A percentile compares a stretch with the other conserved stretches of the same genome.
Evolutionary conservation across 2,797 vertebrate species (phyloP).

Genomic region (Scarus forsteni): DNA sequence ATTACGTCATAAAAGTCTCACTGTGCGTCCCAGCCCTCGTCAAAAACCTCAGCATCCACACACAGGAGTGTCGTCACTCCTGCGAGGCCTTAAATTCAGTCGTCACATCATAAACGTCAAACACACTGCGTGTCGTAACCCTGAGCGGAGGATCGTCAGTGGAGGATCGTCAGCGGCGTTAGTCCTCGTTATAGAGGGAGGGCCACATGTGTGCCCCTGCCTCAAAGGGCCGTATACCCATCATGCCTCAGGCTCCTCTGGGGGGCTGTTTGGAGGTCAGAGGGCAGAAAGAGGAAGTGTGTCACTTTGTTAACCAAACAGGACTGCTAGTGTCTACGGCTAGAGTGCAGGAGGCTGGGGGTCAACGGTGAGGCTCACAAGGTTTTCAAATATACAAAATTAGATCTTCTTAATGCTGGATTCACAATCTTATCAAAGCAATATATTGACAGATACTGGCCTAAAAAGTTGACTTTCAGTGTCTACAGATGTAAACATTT

Average conservation of each 20-base stretch:
- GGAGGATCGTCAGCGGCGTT: conserved; percentile 39
- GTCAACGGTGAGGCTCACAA: not conserved
- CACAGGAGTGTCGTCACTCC: conserved; percentile 11
- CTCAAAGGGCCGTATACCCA: conserved; percentile 23
- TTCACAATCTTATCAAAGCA: too few species aligned
- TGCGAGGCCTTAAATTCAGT: conserved; percentile 30
- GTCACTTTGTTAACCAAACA: conserved; percentile 15
- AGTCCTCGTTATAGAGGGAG: conserved; percentile 45
- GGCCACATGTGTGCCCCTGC: conserved; percentile 16
- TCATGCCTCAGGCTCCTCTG: conserved; percentile 17
- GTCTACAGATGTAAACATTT: too few species aligned
- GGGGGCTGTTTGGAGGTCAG: conserved; percentile 36
- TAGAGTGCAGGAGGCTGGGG: not conserved
- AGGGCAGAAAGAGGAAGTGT: conserved; percentile 34
- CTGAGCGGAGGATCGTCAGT: conserved; percentile 14
- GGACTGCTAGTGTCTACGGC: not conserved
- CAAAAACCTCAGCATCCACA: conserved; percentile 28
- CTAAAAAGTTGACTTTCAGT: too few species aligned
- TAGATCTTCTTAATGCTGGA: too few species aligned
- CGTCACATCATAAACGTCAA: conserved; percentile 55
- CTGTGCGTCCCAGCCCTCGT: conserved; percentile 2
- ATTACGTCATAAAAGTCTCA: conserved; percentile 35
- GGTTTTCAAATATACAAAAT: too few species aligned
- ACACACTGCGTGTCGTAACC: not conserved
- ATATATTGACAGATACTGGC: too few species aligned